Base-by-base conservation (phyloP, 1,140 invertebrate genomes). In the Bombus ignitus region DNA sequence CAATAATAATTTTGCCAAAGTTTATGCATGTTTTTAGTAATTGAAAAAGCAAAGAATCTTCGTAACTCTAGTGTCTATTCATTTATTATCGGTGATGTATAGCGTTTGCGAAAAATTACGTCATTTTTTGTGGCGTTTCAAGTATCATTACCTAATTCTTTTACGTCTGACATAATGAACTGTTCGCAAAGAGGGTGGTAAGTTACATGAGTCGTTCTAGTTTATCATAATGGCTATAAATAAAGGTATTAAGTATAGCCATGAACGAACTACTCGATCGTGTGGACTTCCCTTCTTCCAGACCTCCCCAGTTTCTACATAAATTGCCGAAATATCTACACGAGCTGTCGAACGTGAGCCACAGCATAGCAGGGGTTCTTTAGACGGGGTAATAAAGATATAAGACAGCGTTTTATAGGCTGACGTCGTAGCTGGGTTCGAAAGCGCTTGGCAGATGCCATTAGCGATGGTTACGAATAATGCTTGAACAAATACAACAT, bases 341-440 rank as follows among this genome's bases (percentile, higher is more conserved):
- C 72, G 72, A 83, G 44, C 59, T 80, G 47, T 42, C 70, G 57
- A 89, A 85, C 81, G 68, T 88, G 71, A 81, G 65, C 75, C 68
- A 87, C 35, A 62, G 28, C 32, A 35, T 78, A 73, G 42, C 59
- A 82, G 66, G 75, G 68, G 74, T 82, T 83, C 28, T 71, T 85
- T 37, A 74, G 81, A 87, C 89, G 73, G 18, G 75, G 68, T 89
- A 90, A 91, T 90, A 89, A 91, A 91, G 66, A 91, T 85, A 84
- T 86, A 89, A 90, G 72, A 37, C 76, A 68, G 25, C 68, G 66
- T 89, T 89, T 90, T 86, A 80, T 83, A 84, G 76, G 57, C 71
- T 53, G 37, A 57, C 47, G 35, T 78, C 53, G 77, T 73, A 83
- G 74, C 76, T 87, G 83, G 70, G 35, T 87, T 78, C 68, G 65